A percentile compares a stretch with the other conserved stretches of the same genome.
Conservation (phyloP, 2,113 vertebrate genomes). For the Egretta garzetta region DNA sequence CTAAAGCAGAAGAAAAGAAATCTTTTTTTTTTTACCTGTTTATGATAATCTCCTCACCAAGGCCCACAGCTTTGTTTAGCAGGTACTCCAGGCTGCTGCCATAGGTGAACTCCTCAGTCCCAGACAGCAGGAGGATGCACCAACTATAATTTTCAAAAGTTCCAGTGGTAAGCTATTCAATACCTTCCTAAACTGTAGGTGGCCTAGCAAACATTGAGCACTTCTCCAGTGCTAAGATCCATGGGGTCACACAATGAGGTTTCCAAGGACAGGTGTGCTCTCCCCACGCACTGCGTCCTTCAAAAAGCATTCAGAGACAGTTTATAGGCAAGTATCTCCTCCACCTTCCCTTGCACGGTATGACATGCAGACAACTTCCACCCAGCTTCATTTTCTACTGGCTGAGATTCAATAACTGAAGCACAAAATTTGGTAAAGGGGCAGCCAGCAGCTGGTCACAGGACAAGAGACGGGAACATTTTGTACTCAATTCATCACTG, state of each 20-base stretch:
- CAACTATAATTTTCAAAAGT: background rate
- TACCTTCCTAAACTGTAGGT: background rate
- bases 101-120: background rate
- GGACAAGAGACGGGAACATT: background rate
- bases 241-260: background rate
- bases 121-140: background rate
- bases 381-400: background rate
- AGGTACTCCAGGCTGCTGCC: background rate
- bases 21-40: no score
- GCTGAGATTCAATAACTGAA: background rate
- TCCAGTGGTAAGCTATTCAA: background rate
- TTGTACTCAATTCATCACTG: rapidly evolving
- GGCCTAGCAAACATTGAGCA: background rate
- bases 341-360: background rate
- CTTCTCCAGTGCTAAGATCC: background rate
- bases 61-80: background rate
- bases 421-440: background rate
- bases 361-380: background rate
- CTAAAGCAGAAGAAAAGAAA: background rate
- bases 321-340: background rate
- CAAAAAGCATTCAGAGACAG: background rate
- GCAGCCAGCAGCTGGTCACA: background rate
- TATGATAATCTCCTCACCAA: background rate
- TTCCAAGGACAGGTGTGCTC: background rate
- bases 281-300: background rate